Evolutionary conservation across 2,888 invertebrate genomes (phyloP), one percentile per base, ranked within the genome.

Genomic region (Yponomeuta malinellus): DNA sequence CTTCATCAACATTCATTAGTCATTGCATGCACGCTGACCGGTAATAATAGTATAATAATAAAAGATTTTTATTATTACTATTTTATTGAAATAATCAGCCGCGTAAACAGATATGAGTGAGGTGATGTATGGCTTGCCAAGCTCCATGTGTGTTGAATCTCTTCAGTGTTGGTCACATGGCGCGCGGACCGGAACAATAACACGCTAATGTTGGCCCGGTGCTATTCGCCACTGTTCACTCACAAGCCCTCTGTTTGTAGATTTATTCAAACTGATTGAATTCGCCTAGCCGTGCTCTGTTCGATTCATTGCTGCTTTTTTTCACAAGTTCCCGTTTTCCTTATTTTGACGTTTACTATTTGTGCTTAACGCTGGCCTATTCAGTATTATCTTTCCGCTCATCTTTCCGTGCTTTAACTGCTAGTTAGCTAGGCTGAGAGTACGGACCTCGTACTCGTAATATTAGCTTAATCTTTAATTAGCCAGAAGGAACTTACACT

Each of bases 261-360:
- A 59, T 59, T 59, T 59, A 59, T 59, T 59, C 52, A 59, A 59
- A 59, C 52, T 59, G 52, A 59, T 59, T 59, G 52, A 59, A 59
- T 12, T 59, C 52, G 52, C 12, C 52, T 59, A 9, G 52, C 52
- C 15, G 12, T 59, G 52, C 52, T 59, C 15, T 5, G 52, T 59
- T 59, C 52, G 15, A 59, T 59, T 59, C 52, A 15, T 15, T 59
- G 15, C 52, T 12, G 12, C 15, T 59, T 59, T 59, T 59, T 59
- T 43, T 43, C 8, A 4, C 43, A 43, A 5, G 43, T 43, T 43
- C 43, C 8, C 15, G 1, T 15, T 12, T 59, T 59, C 15, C 12
- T 59, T 59, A 59, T 59, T 59, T 59, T 59, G 52, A 59, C 52
- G 5, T 59, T 59, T 59, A 59, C 52, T 12, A 15, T 59, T 59